These are phyloP conservation scores for Chironomus striatipennis DNA, from an alignment of 1,140 invertebrate species.

Conservation along the genomic window DNA sequence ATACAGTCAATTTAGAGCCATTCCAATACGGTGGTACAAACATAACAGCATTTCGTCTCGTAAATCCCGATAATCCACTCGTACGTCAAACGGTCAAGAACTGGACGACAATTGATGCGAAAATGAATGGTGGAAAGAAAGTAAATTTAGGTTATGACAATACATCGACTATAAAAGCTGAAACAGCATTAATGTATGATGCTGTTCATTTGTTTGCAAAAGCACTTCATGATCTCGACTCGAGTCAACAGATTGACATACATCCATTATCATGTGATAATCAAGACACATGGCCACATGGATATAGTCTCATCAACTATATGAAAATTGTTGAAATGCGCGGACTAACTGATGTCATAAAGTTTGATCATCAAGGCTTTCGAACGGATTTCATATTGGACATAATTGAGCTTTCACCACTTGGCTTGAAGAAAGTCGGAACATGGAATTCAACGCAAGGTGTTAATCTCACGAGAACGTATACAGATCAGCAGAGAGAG, in stretches of 20 bases:
- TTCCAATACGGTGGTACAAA: constrained; percentile 91
- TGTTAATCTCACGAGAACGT: constrained; percentile 83
- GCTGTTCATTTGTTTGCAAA: constrained; percentile 90
- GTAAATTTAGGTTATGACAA: neutral
- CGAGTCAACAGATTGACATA: constrained; percentile 81
- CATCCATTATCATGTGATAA: constrained; percentile 81
- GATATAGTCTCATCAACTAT: constrained; percentile 91
- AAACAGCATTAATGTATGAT: constrained; percentile 92
- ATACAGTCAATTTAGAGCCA: constrained; percentile 83
- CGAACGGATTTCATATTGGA: constrained; percentile 83
- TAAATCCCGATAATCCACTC: constrained; percentile 65
- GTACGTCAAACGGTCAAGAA: constrained; percentile 68
- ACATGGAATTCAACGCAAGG: constrained; percentile 82
- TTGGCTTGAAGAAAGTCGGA: constrained; percentile 73
- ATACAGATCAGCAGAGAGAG: constrained; percentile 70
- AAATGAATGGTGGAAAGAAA: neutral
- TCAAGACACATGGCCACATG: constrained; percentile 86
- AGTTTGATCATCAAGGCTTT: constrained; percentile 91
- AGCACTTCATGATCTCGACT: constrained; percentile 82
- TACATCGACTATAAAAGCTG: constrained; percentile 55
- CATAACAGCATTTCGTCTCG: constrained; percentile 79
- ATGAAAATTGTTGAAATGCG: constrained; percentile 94
- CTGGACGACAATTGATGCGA: constrained; percentile 44
- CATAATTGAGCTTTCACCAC: constrained; percentile 77
- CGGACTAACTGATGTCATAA: constrained; percentile 85